Percentiles rank a stretch among this genome's conserved stretches.
phyloP scores from a whole-genome alignment of 2,888 invertebrate species.

The Tolmerus cingulatus region DNA sequence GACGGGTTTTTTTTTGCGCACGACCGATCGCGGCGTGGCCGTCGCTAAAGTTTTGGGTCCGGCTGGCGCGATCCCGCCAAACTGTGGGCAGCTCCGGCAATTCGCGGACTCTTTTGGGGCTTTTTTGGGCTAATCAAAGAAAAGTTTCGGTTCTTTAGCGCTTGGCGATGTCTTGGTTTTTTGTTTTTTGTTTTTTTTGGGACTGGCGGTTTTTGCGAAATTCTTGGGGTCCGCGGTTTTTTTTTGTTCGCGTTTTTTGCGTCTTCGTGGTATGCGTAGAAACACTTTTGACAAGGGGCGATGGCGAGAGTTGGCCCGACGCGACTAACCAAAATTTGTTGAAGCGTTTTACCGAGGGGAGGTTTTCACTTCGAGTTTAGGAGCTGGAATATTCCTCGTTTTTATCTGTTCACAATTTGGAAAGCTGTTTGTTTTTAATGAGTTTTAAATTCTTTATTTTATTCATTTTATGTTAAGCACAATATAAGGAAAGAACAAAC shows the following conservation, averaged over 20 bases:
- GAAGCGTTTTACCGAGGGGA: neutral
- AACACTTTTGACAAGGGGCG: neutral
- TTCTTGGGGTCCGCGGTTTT: neutral
- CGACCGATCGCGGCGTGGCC: neutral
- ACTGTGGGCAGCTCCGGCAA: neutral
- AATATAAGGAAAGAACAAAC: no score
- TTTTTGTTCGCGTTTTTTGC: neutral
- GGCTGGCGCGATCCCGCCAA: neutral
- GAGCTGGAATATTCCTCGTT: neutral
- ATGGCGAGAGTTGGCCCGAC: neutral
- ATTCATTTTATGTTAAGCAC: no score
- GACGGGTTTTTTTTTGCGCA: constrained; percentile 18
- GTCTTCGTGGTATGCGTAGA: neutral
- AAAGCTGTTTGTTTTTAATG: neutral
- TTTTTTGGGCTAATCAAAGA: neutral
- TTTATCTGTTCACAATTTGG: neutral
- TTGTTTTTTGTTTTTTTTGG: no score
- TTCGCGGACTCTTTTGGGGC: neutral
- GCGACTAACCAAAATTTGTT: neutral
- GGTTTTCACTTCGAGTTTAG: neutral
- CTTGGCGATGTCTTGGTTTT: neutral
- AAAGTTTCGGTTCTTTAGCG: neutral
- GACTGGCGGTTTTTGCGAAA: neutral
- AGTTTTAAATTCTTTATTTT: no score
- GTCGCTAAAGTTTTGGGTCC: neutral